Percentiles rank a stretch among this genome's conserved stretches.
phyloP scores from a whole-genome alignment of 1,140 invertebrate genomes.

The Cataglyphis hispanica region DNA sequence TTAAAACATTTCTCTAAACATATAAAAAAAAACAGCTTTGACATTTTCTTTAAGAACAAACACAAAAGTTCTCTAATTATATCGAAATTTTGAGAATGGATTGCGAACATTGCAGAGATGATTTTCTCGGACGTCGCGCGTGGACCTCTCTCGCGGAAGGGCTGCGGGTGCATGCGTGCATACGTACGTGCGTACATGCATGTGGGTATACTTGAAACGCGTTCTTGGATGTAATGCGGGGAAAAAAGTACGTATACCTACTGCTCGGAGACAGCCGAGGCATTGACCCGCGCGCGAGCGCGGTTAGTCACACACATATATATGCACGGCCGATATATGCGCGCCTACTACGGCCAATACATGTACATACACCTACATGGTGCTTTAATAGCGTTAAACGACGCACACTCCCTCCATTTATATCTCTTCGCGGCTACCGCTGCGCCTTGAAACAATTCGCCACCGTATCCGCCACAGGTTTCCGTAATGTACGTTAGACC shows the following conservation, averaged over 20 bases:
- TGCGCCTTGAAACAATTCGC: constrained; percentile 36
- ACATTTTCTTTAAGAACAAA: background rate
- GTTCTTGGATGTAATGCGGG: constrained; percentile 51
- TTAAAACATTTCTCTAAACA: too few relatives aligned
- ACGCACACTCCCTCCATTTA: background rate
- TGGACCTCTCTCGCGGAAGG: constrained; percentile 47
- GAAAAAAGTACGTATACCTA: constrained; percentile 64
- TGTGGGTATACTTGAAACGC: constrained; percentile 41
- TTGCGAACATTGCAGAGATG: background rate
- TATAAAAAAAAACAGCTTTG: too few relatives aligned
- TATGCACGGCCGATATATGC: constrained; percentile 18
- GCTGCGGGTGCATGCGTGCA: constrained; percentile 28
- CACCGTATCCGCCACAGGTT: constrained; percentile 13
- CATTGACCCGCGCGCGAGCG: constrained; percentile 80
- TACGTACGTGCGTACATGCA: constrained; percentile 44
- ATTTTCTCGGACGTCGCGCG: constrained; percentile 11
- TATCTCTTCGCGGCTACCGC: constrained; percentile 5
- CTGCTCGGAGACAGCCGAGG: constrained; percentile 78
- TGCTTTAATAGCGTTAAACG: constrained; percentile 61
- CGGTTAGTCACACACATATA: constrained; percentile 74
- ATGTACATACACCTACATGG: background rate
- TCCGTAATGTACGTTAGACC: constrained; percentile 24
- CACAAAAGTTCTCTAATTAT: background rate
- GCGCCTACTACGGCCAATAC: constrained; percentile 57
- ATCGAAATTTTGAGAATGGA: background rate